phyloP scores from a whole-genome alignment of 2,888 invertebrate species.

The Torymus auratus region DNA sequence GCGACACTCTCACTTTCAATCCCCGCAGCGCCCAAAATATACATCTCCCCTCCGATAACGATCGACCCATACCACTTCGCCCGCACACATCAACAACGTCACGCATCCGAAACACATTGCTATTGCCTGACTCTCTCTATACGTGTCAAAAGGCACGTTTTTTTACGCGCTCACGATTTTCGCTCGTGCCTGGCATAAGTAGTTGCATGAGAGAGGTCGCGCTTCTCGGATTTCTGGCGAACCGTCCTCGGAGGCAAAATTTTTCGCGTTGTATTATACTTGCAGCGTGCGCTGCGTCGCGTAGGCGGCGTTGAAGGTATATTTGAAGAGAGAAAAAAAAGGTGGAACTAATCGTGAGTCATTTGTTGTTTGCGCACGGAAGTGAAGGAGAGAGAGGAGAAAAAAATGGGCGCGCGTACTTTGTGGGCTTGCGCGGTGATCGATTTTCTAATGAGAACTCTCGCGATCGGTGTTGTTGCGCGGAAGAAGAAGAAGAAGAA shows the following conservation, averaged over 20 bases:
- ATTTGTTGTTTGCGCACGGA: conserved; percentile 4
- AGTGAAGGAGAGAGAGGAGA: background rate
- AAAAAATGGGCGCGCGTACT: background rate
- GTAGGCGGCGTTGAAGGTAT: background rate
- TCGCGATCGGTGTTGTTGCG: background rate
- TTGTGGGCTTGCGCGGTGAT: background rate
- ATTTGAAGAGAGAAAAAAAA: conserved; percentile 23
- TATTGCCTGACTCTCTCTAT: background rate
- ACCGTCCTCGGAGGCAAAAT: background rate
- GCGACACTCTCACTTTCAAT: no score
- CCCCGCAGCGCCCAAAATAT: no score
- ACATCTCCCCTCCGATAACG: no score
- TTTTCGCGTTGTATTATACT: no score
- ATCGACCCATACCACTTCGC: no score
- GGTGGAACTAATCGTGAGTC: conserved; percentile 40
- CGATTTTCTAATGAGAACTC: conserved; percentile 14
- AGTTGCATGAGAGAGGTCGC: background rate
- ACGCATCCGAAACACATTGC: no score
- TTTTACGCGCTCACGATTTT: conserved; percentile 15
- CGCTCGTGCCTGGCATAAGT: conserved; percentile 7
- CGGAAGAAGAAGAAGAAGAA: background rate
- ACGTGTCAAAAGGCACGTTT: conserved; percentile 19
- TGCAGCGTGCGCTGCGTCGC: no score
- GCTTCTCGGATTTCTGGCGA: conserved; percentile 30
- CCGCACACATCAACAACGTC: no score